phyloP scores from a whole-genome alignment of 2,888 invertebrate genomes.

The Psococerastis gibbosa region DNA sequence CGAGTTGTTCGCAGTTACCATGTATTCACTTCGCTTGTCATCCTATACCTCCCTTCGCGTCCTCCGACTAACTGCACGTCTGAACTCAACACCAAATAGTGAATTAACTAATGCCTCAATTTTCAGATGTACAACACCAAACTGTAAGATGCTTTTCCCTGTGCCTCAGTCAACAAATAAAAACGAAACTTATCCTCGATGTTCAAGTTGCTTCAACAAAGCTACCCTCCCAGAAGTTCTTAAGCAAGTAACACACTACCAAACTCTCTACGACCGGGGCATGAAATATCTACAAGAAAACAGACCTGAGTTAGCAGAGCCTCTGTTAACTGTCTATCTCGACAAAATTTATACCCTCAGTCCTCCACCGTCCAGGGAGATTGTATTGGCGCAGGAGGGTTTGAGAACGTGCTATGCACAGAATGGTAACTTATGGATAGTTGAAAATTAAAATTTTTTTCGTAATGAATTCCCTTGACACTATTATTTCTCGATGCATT shows the following conservation, averaged over 20 bases:
- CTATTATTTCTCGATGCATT: too few relatives aligned
- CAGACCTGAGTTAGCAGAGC: neutral
- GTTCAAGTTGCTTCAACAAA: conserved; percentile 31
- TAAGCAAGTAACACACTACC: conserved; percentile 27
- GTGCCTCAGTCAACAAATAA: conserved; percentile 26
- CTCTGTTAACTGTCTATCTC: conserved; percentile 1
- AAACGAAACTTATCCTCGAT: conserved; percentile 23
- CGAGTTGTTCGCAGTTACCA: too few relatives aligned
- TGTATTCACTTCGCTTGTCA: too few relatives aligned
- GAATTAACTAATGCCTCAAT: neutral
- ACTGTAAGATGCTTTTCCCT: conserved; percentile 30
- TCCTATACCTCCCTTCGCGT: too few relatives aligned
- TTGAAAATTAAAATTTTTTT: too few relatives aligned
- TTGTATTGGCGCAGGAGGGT: conserved; percentile 42
- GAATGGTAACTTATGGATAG: conserved; percentile 25
- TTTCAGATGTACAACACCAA: conserved; percentile 31
- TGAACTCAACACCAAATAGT: too few relatives aligned
- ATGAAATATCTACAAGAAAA: conserved; percentile 21
- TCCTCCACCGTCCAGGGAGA: neutral
- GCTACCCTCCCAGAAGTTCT: conserved; percentile 29
- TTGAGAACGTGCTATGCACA: conserved; percentile 43
- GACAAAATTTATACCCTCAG: conserved; percentile 1
- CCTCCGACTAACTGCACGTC: too few relatives aligned
- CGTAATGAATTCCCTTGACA: too few relatives aligned
- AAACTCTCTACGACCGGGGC: conserved; percentile 30